A percentile compares a stretch with the other conserved stretches of the same genome.
Conservation (phyloP, 2,113 vertebrate species). For the Ardeotis arabs region DNA sequence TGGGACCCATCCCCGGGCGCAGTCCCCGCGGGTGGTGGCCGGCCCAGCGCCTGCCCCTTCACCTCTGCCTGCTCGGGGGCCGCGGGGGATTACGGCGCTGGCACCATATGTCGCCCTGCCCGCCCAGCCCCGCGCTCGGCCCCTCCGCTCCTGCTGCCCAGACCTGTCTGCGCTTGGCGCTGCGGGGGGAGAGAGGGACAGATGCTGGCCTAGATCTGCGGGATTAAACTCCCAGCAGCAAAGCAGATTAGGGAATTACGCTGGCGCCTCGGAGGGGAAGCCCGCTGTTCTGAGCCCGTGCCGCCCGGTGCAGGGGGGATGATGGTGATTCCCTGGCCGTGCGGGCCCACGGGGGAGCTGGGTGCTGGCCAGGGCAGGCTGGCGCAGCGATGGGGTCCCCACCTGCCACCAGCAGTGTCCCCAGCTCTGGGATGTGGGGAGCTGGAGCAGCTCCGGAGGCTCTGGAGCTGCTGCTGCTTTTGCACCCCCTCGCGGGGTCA, state of each 20-base stretch:
- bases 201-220: constrained; percentile 76
- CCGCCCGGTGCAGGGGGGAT: background rate
- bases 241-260: constrained; percentile 77
- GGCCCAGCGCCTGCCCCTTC: background rate
- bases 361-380: background rate
- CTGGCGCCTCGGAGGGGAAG: constrained; percentile 49
- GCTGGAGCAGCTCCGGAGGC: background rate
- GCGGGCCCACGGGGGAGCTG: background rate
- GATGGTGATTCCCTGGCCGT: background rate
- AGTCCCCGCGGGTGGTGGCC: rapidly evolving
- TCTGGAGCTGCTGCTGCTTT: background rate
- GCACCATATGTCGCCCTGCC: constrained; percentile 25
- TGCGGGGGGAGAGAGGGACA: constrained; percentile 60
- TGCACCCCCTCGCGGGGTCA: rapidly evolving
- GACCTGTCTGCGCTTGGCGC: background rate
- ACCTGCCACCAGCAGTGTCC: background rate
- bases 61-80: background rate
- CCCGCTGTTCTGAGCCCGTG: background rate
- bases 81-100: background rate
- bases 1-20: rapidly evolving
- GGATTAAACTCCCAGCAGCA: constrained; percentile 74
- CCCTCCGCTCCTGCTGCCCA: background rate
- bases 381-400: rapidly evolving
- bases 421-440: background rate
- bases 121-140: background rate